Evolutionary conservation across 2,797 vertebrate species (phyloP).

Genomic region (Malurus splendens): DNA sequence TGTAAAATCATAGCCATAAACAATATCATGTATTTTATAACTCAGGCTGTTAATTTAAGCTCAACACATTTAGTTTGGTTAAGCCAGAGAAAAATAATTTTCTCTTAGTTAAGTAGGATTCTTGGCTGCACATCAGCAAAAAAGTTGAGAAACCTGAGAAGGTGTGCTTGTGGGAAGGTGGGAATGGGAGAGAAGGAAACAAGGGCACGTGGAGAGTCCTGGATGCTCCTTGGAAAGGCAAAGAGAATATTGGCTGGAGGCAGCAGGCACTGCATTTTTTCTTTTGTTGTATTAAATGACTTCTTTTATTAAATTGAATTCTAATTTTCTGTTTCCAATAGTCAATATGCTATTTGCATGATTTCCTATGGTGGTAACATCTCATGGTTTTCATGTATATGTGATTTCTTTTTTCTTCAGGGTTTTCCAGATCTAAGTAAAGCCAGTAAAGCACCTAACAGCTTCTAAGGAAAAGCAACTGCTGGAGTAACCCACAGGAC

Average conservation of each 20-base stretch:
- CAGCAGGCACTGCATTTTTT: background rate
- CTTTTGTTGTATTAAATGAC: background rate
- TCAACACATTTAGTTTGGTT: background rate
- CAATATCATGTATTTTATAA: background rate
- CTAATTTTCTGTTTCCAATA: background rate
- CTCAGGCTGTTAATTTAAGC: background rate
- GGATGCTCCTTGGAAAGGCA: background rate
- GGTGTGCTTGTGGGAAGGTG: background rate
- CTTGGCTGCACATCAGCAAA: background rate
- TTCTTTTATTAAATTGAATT: background rate
- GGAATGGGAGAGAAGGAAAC: background rate
- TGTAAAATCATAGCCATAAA: background rate
- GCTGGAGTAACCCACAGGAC: background rate
- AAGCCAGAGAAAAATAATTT: background rate
- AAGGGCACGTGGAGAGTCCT: background rate
- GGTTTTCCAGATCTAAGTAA: background rate
- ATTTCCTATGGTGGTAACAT: background rate
- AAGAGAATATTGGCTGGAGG: background rate
- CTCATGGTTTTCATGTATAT: background rate
- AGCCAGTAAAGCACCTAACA: background rate
- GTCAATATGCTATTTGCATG: background rate
- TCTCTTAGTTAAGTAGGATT: background rate
- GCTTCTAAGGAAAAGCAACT: background rate
- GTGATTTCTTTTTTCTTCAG: background rate
- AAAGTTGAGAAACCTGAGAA: background rate